Evolutionary conservation across 2,797 vertebrate genomes (phyloP).

Genomic region (Calcarius lapponicus): DNA sequence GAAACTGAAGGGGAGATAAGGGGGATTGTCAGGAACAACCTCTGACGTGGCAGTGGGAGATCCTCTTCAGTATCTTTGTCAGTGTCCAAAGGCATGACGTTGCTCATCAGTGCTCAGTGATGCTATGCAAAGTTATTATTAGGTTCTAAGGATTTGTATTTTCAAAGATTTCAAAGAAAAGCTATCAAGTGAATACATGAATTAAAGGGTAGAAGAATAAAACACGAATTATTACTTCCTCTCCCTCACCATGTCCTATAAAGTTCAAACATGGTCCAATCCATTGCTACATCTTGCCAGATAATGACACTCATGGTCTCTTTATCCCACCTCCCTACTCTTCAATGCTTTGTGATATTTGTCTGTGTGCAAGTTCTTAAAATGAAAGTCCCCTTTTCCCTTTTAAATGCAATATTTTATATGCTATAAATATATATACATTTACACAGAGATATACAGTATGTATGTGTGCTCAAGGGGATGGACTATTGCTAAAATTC

Average conservation of each 20-base stretch:
- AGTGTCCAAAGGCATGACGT: not conserved
- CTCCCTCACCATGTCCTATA: not conserved
- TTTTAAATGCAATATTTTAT: not conserved
- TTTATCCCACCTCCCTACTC: too few relatives aligned
- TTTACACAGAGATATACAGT: not conserved
- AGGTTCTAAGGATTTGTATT: not conserved
- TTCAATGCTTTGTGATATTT: not conserved
- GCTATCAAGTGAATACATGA: not conserved
- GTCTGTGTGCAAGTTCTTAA: not conserved
- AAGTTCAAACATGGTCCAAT: accelerated
- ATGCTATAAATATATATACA: too few relatives aligned
- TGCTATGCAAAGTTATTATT: not conserved
- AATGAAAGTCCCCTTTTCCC: not conserved
- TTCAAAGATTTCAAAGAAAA: not conserved
- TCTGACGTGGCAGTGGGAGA: not conserved
- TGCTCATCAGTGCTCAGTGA: too few relatives aligned
- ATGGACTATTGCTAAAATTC: not conserved
- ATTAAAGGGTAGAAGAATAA: not conserved
- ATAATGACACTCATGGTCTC: accelerated
- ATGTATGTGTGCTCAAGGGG: not conserved
- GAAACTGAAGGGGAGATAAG: not conserved
- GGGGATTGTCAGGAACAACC: not conserved
- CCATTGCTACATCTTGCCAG: not conserved
- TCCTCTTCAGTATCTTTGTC: not conserved
- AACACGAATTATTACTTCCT: not conserved